Percentiles rank a stretch among this genome's conserved stretches.
These are phyloP conservation scores for Bugula neritina DNA, from an alignment of 2,888 invertebrate species.

Conservation along the genomic window DNA sequence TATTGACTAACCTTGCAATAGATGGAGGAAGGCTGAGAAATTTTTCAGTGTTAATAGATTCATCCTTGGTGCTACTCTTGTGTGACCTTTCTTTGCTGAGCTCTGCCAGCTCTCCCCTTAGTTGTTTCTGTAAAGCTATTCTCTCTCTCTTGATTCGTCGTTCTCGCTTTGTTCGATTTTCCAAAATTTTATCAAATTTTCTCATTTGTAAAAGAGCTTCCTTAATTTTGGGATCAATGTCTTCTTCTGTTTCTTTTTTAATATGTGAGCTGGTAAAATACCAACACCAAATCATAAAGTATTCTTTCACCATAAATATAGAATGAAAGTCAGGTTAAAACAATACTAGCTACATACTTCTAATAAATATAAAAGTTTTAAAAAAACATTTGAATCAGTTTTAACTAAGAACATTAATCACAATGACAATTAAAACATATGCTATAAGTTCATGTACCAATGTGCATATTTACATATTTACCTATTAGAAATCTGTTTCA, in stretches of 20 bases:
- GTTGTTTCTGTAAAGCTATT: constrained; percentile 43
- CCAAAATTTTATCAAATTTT: constrained; percentile 46
- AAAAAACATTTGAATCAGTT: too few relatives aligned
- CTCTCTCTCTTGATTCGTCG: constrained; percentile 48
- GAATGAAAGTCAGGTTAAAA: too few relatives aligned
- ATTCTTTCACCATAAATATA: too few relatives aligned
- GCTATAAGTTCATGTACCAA: too few relatives aligned
- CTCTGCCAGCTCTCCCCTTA: constrained; percentile 38
- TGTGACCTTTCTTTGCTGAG: constrained; percentile 31
- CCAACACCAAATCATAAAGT: too few relatives aligned
- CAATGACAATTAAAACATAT: too few relatives aligned
- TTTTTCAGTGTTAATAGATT: constrained; percentile 44
- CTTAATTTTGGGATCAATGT: constrained; percentile 43
- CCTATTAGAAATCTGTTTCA: constrained; percentile 35
- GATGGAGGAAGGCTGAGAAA: constrained; percentile 45
- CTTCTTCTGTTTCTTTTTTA: constrained; percentile 35
- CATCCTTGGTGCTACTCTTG: constrained; percentile 36
- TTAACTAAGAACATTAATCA: too few relatives aligned
- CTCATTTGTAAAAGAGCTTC: constrained; percentile 49
- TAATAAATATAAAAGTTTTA: too few relatives aligned
- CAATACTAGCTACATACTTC: too few relatives aligned
- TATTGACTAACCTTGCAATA: constrained; percentile 14
- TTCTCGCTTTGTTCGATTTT: constrained; percentile 43
- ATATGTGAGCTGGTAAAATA: too few relatives aligned
- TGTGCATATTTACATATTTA: too few relatives aligned